Conservation (phyloP, 2,888 invertebrate genomes). For the Agrotis segetum region DNA sequence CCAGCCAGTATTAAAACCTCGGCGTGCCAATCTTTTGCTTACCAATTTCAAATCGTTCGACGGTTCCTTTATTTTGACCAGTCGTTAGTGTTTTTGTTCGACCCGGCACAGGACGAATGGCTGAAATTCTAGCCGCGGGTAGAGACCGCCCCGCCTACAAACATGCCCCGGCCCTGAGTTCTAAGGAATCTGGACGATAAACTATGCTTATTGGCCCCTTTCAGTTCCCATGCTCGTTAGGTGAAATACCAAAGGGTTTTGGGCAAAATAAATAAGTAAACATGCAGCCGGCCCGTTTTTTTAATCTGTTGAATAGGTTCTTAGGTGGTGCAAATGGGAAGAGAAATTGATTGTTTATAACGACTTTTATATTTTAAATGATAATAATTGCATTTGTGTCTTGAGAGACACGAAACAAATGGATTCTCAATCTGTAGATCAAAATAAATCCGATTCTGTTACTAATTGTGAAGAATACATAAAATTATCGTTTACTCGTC, state of each 20-base stretch:
- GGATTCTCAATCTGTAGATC: not conserved
- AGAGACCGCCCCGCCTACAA: constrained; percentile 61
- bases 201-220: constrained; percentile 72
- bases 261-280: constrained; percentile 31
- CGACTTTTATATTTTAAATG: too few species aligned
- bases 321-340: too few species aligned
- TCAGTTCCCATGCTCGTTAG: constrained; percentile 59
- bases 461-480: too few species aligned
- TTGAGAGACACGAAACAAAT: not conserved
- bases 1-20: constrained; percentile 26
- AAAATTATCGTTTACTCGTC: not conserved
- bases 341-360: not conserved
- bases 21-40: constrained; percentile 31
- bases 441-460: too few species aligned
- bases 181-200: constrained; percentile 68
- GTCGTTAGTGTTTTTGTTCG: constrained; percentile 64
- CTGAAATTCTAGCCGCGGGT: constrained; percentile 67
- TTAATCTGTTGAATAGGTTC: not conserved
- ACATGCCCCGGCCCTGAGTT: constrained; percentile 59
- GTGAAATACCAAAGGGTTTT: constrained; percentile 55
- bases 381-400: not conserved
- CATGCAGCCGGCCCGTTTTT: constrained; percentile 7
- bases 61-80: constrained; percentile 55
- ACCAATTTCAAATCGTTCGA: constrained; percentile 58
- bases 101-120: constrained; percentile 53